These are phyloP conservation scores for Aethes cnicana DNA, from an alignment of 2,888 invertebrate genomes.

Conservation along the genomic window DNA sequence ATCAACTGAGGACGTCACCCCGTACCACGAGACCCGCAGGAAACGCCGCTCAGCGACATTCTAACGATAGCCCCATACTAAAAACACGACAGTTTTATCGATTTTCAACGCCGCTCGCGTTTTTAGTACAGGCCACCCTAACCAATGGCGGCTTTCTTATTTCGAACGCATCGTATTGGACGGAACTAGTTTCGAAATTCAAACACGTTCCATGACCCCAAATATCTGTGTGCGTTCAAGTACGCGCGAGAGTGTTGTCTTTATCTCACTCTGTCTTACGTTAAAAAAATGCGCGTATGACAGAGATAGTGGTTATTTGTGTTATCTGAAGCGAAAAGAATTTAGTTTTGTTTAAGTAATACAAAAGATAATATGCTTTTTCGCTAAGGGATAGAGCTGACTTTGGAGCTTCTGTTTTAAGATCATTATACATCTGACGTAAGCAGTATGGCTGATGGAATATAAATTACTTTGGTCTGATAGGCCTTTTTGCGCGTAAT, in stretches of 20 bases:
- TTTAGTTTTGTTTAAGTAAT: conserved; percentile 41
- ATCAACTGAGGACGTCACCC: conserved; percentile 51
- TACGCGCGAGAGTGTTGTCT: conserved; percentile 46
- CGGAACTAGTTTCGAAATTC: conserved; percentile 77
- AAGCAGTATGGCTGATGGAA: conserved; percentile 27
- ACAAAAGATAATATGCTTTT: conserved; percentile 25
- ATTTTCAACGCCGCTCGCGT: conserved; percentile 47
- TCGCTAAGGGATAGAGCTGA: conserved; percentile 7
- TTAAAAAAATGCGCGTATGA: conserved; percentile 44
- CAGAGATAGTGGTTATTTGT: conserved; percentile 46
- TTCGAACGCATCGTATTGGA: conserved; percentile 73
- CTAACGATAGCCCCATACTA: conserved; percentile 38
- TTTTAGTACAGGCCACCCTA: conserved; percentile 59
- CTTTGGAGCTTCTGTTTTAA: not conserved
- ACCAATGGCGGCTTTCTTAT: conserved; percentile 67
- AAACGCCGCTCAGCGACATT: conserved; percentile 44
- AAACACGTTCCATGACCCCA: conserved; percentile 80
- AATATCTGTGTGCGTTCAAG: conserved; percentile 52
- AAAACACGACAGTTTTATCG: conserved; percentile 53
- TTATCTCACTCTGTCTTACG: conserved; percentile 57
- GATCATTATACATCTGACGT: conserved; percentile 25
- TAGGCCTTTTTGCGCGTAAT: conserved; percentile 29
- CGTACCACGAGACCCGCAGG: conserved; percentile 52
- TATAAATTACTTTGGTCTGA: conserved; percentile 29
- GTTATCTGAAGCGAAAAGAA: conserved; percentile 38